A percentile compares a stretch with the other conserved stretches of the same genome.
Evolutionary conservation across 2,113 vertebrate species (phyloP).

Genomic region (Hippocampus barbouri): DNA sequence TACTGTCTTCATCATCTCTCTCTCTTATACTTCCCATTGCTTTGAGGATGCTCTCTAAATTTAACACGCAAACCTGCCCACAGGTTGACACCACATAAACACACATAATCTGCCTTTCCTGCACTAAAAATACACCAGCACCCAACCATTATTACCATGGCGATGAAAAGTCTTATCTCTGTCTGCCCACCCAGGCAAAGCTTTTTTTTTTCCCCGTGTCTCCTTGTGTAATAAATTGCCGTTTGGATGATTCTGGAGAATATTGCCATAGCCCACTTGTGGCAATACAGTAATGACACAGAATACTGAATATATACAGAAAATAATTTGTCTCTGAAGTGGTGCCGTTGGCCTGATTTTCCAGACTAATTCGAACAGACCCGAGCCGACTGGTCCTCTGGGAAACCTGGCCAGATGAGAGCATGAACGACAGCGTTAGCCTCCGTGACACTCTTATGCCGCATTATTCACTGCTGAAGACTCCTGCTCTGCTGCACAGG

Average conservation of each 20-base stretch:
- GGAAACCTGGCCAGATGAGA: conserved; percentile 40
- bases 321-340: conserved; percentile 47
- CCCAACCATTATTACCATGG: conserved; percentile 5
- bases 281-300: conserved; percentile 32
- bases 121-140: conserved; percentile 6
- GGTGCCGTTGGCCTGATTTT: conserved; percentile 49
- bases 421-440: conserved; percentile 27
- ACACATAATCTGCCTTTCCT: conserved; percentile 9
- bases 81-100: conserved; percentile 3
- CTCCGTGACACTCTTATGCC: conserved; percentile 25
- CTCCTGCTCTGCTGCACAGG: conserved; percentile 15
- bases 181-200: conserved; percentile 10
- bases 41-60: background rate
- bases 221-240: conserved; percentile 11
- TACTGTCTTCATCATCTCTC: background rate
- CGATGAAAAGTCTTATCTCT: conserved; percentile 21
- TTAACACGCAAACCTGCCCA: background rate
- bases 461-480: conserved; percentile 27
- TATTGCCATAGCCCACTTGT: conserved; percentile 24
- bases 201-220: conserved; percentile 5
- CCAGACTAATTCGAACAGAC: conserved; percentile 44
- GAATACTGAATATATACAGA: conserved; percentile 16
- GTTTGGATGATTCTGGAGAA: conserved; percentile 13
- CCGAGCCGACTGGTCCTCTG: conserved; percentile 31
- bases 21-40: background rate